Percentiles rank a stretch among this genome's conserved stretches.
Evolutionary conservation across 2,797 vertebrate genomes (phyloP).

Genomic region (Phalloptychus januarius): DNA sequence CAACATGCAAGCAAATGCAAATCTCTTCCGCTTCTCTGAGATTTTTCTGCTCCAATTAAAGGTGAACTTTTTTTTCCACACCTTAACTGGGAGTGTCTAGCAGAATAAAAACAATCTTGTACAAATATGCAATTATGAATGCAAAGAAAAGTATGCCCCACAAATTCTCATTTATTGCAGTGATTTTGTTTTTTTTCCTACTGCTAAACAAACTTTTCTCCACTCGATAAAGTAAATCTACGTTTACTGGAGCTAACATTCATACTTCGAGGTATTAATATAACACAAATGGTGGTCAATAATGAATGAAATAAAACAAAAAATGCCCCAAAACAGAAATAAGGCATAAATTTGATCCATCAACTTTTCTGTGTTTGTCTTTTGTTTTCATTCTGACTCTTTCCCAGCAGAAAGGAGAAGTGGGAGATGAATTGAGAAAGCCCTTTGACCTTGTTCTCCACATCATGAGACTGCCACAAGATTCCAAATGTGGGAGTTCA

Average conservation of each 20-base stretch:
- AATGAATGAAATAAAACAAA: background rate
- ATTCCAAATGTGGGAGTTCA: slow-evolving; percentile 66
- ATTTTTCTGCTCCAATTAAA: background rate
- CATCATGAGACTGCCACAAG: slow-evolving; percentile 55
- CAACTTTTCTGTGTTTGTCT: background rate
- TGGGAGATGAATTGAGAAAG: slow-evolving; percentile 59
- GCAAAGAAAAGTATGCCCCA: background rate
- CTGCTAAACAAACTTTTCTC: background rate
- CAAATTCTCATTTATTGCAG: background rate
- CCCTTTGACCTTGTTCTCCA: slow-evolving; percentile 51
- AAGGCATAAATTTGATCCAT: background rate
- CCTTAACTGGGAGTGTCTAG: background rate
- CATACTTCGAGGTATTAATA: background rate
- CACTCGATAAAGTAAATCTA: background rate
- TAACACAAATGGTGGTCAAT: background rate
- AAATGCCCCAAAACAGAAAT: background rate
- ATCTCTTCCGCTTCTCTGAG: background rate
- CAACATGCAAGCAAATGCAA: slow-evolving; percentile 3
- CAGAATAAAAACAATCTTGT: background rate
- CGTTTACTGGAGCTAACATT: background rate
- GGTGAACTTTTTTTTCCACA: background rate
- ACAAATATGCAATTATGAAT: background rate
- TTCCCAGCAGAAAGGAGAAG: slow-evolving; percentile 39
- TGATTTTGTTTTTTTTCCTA: background rate
- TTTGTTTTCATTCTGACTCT: slow-evolving; percentile 25